phyloP scores from a whole-genome alignment of 2,888 invertebrate species.

The Harpagoxenus sublaevis region DNA sequence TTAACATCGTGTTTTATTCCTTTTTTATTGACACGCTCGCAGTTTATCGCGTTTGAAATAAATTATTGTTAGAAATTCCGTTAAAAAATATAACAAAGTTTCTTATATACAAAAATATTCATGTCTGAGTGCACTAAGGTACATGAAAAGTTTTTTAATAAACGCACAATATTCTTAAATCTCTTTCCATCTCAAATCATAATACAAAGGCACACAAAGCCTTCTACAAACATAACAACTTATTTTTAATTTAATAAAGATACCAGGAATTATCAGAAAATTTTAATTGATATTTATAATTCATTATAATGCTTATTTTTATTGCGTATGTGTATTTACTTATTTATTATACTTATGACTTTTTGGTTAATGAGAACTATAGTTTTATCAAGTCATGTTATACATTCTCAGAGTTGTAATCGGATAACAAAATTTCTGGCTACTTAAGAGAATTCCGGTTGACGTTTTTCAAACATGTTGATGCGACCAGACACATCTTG shows the following conservation, averaged over 20 bases:
- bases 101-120: background rate
- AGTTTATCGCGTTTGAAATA: conserved; percentile 10
- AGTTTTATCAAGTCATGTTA: background rate
- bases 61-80: background rate
- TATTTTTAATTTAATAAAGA: conserved; percentile 8
- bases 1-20: background rate
- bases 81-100: background rate
- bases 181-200: too few species aligned
- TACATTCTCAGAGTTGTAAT: background rate
- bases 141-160: background rate
- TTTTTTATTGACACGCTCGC: conserved; percentile 6
- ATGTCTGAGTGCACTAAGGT: background rate
- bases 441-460: background rate
- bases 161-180: background rate
- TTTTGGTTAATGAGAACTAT: background rate
- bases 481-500: conserved; percentile 18
- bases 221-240: background rate
- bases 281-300: background rate
- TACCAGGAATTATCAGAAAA: background rate
- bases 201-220: background rate
- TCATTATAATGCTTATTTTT: background rate
- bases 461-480: conserved; percentile 20
- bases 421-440: background rate
- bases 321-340: background rate
- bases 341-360: background rate